phyloP scores from a whole-genome alignment of 2,113 vertebrate genomes.

The Glaucidium brasilianum region DNA sequence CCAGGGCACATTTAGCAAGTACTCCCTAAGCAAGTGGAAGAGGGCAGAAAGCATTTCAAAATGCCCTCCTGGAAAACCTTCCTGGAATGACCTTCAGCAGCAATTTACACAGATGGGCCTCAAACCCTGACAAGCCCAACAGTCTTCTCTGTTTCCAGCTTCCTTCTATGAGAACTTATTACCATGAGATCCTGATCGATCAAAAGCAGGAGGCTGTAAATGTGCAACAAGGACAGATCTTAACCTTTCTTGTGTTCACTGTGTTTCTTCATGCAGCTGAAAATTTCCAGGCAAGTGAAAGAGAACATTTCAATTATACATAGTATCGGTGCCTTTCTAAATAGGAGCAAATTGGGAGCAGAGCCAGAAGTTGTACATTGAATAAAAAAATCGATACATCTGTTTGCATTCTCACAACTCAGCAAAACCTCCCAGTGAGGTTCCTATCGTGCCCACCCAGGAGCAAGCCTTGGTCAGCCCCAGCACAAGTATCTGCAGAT shows the following conservation, averaged over 20 bases:
- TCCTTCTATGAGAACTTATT: background rate
- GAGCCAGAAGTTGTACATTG: background rate
- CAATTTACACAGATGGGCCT: background rate
- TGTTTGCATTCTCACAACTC: background rate
- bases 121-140: background rate
- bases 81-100: background rate
- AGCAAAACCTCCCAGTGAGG: background rate
- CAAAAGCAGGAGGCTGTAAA: background rate
- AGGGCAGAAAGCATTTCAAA: background rate
- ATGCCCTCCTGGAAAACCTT: background rate
- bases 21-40: background rate
- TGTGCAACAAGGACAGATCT: background rate
- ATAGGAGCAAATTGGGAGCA: background rate
- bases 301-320: background rate
- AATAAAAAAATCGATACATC: background rate
- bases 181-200: background rate
- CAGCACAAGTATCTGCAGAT: background rate
- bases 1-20: background rate
- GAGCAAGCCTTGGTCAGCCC: background rate
- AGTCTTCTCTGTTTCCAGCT: background rate
- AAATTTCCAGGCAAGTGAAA: background rate
- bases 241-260: background rate
- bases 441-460: fast-evolving
- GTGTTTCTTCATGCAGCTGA: background rate
- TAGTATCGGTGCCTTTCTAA: background rate